Evolutionary conservation across 2,888 invertebrate genomes (phyloP).

Genomic region (Tenodera sinensis): DNA sequence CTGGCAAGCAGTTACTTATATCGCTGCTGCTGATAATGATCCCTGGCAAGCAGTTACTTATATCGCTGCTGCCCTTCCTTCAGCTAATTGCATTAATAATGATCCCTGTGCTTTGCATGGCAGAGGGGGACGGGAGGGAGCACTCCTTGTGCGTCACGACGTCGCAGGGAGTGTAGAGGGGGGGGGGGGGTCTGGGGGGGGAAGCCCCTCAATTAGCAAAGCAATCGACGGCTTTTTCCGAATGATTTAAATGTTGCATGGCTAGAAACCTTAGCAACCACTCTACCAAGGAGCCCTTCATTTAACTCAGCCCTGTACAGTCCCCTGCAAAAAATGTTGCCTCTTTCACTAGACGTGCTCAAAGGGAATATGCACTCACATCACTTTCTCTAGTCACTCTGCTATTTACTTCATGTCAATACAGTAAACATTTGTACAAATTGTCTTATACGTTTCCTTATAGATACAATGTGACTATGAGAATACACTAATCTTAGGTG

Average conservation of each 20-base stretch:
- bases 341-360: no score
- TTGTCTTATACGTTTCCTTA: no score
- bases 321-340: no score
- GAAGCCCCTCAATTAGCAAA: constrained; percentile 24
- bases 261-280: neutral
- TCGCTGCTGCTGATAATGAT: no score
- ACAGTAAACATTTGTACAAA: no score
- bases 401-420: no score
- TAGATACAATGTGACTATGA: no score
- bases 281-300: neutral
- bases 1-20: no score
- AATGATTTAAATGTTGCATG: constrained; percentile 24
- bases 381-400: no score
- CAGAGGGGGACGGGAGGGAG: constrained; percentile 16
- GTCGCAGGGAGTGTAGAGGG: constrained; percentile 14
- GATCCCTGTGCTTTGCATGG: constrained; percentile 19
- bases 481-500: no score
- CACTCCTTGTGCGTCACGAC: constrained; percentile 27
- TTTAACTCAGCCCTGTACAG: neutral
- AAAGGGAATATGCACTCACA: no score
- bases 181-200: no score
- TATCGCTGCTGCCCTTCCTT: neutral
- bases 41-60: neutral
- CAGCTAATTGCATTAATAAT: constrained; percentile 22
- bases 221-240: constrained; percentile 26